Conservation (phyloP, 2,113 vertebrate genomes). For the Pterocles gutturalis region DNA sequence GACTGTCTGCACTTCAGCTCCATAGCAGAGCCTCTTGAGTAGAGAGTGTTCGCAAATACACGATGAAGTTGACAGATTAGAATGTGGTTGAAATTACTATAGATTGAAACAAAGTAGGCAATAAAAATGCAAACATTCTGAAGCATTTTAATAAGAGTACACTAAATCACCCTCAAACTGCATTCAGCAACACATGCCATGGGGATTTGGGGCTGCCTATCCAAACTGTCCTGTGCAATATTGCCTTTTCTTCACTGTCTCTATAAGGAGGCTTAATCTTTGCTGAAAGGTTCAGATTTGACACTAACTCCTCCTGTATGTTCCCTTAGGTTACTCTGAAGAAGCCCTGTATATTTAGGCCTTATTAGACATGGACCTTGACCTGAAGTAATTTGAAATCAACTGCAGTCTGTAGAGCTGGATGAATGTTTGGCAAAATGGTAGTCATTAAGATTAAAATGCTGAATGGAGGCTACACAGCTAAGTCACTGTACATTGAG, state of each 20-base stretch:
- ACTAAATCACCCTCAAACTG: neutral
- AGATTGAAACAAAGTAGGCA: conserved; percentile 32
- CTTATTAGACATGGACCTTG: neutral
- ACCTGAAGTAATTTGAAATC: neutral
- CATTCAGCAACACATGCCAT: neutral
- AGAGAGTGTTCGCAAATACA: neutral
- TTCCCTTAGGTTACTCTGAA: neutral
- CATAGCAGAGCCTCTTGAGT: conserved; percentile 13
- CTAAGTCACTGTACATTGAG: neutral
- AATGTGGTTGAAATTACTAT: conserved; percentile 28
- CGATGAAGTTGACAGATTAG: neutral
- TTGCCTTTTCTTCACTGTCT: neutral
- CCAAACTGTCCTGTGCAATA: neutral
- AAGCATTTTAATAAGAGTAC: conserved; percentile 17
- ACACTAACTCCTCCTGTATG: neutral
- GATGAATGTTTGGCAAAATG: neutral
- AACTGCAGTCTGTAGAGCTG: neutral
- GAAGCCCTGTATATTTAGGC: neutral
- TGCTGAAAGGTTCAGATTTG: neutral
- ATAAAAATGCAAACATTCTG: conserved; percentile 24
- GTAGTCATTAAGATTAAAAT: neutral
- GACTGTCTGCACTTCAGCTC: neutral
- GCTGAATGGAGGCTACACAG: neutral
- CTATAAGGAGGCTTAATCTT: neutral
- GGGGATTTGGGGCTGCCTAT: neutral